Conservation (phyloP, 2,113 vertebrate species). For the Brachyistius frenatus region DNA sequence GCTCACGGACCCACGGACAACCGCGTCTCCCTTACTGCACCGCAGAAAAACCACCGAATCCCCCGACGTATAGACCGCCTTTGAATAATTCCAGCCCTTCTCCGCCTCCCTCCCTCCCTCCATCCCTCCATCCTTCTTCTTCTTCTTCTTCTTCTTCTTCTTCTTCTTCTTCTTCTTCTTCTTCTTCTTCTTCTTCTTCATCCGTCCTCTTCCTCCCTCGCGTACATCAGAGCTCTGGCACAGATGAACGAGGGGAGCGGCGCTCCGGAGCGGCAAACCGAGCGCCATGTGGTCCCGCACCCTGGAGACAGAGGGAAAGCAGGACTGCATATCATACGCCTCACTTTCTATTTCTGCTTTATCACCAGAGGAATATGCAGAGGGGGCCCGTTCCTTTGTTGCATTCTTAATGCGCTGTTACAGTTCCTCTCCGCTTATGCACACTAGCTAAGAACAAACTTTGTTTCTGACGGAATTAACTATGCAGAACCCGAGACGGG, state of each 20-base stretch:
- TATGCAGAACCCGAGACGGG: constrained; percentile 42
- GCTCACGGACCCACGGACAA: constrained; percentile 42
- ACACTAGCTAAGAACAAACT: constrained; percentile 54
- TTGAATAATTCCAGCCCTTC: constrained; percentile 66
- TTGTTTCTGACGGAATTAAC: constrained; percentile 52
- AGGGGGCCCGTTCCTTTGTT: constrained; percentile 60
- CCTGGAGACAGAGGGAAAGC: constrained; percentile 61
- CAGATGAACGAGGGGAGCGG: constrained; percentile 45
- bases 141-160: constrained; percentile 30
- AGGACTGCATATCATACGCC: constrained; percentile 67
- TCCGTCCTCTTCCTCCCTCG: constrained; percentile 53
- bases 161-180: constrained; percentile 31
- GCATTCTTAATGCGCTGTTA: constrained; percentile 75
- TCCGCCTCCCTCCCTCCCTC: constrained; percentile 32
- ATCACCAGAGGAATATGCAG: constrained; percentile 67
- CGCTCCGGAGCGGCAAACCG: constrained; percentile 46
- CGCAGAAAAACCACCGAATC: constrained; percentile 51
- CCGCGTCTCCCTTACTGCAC: constrained; percentile 24
- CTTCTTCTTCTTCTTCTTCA: constrained; percentile 28
- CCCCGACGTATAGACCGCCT: constrained; percentile 51
- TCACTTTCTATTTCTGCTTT: constrained; percentile 70
- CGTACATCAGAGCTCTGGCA: constrained; percentile 72
- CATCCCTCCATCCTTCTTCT: constrained; percentile 25
- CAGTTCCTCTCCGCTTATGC: constrained; percentile 40
- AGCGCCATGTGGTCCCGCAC: constrained; percentile 52